Evolutionary conservation across 53 echinoderm and acorn worm species (phyloP).

Genomic region (Apostichopus leukothele): DNA sequence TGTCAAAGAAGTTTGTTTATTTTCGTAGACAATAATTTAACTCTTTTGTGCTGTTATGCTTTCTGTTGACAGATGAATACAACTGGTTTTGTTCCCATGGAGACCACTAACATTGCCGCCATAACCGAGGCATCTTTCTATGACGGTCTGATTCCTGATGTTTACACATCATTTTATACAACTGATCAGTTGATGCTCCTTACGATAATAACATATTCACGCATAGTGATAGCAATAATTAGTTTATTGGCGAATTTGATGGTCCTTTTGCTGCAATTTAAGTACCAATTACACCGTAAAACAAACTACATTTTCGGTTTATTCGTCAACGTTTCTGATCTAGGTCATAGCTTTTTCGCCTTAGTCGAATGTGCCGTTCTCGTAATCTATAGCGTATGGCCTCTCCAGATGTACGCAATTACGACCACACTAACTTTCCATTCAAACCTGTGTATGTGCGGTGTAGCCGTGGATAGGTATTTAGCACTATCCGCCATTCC

Average conservation of each 20-base stretch:
- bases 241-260: background rate
- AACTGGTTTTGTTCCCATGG: background rate
- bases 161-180: no score
- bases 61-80: slow-evolving; percentile 8
- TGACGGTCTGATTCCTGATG: background rate
- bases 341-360: background rate
- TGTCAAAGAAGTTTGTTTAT: no score
- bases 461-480: background rate
- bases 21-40: no score
- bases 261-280: background rate
- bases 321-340: background rate
- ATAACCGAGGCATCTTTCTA: background rate
- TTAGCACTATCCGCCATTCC: background rate
- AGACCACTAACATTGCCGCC: background rate
- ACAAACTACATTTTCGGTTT: background rate
- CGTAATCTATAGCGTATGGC: background rate
- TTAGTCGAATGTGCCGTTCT: background rate
- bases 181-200: background rate
- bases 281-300: background rate
- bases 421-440: background rate
- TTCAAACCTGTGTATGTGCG: background rate
- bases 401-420: background rate
- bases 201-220: background rate
- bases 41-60: background rate
- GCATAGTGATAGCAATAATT: background rate